Percentiles rank a stretch among this genome's conserved stretches.
These are phyloP conservation scores for Neoseiulus cucumeris DNA, from an alignment of 1,140 invertebrate genomes.

Conservation along the genomic window DNA sequence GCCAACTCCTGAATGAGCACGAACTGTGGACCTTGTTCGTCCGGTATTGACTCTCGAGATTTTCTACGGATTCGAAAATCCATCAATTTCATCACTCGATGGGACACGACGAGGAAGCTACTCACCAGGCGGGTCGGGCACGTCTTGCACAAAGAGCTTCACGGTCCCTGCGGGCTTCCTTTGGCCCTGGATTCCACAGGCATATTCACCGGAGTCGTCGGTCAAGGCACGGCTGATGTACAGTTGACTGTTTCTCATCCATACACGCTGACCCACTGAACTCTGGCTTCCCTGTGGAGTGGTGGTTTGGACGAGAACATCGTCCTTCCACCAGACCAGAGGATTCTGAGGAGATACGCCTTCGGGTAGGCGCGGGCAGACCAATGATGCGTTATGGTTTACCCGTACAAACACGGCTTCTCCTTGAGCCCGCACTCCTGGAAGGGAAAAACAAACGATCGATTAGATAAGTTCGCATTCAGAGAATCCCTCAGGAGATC, in stretches of 20 bases:
- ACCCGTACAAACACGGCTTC: constrained; percentile 4
- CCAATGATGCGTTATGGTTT: constrained; percentile 2
- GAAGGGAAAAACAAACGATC: background rate
- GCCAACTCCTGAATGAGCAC: too few relatives aligned
- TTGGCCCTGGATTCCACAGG: background rate
- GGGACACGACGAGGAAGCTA: too few relatives aligned
- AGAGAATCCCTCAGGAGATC: too few relatives aligned
- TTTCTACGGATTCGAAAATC: too few relatives aligned
- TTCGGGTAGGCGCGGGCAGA: background rate
- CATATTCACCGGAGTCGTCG: constrained; percentile 4
- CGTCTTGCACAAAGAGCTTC: constrained; percentile 11
- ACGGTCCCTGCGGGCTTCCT: background rate
- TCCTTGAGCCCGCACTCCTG: background rate
- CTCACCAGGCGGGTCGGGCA: constrained; percentile 7
- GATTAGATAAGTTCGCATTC: too few relatives aligned
- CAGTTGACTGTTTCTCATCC: constrained; percentile 8
- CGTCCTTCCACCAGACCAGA: constrained; percentile 7
- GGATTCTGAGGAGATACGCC: background rate
- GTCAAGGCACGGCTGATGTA: background rate
- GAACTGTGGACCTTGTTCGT: too few relatives aligned
- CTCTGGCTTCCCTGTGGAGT: background rate
- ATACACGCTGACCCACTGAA: background rate
- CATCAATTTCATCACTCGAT: too few relatives aligned
- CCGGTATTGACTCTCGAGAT: too few relatives aligned
- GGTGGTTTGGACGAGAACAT: background rate